These are phyloP conservation scores for Potorous gilbertii DNA, from an alignment of 2,797 vertebrate genomes.

Conservation along the genomic window DNA sequence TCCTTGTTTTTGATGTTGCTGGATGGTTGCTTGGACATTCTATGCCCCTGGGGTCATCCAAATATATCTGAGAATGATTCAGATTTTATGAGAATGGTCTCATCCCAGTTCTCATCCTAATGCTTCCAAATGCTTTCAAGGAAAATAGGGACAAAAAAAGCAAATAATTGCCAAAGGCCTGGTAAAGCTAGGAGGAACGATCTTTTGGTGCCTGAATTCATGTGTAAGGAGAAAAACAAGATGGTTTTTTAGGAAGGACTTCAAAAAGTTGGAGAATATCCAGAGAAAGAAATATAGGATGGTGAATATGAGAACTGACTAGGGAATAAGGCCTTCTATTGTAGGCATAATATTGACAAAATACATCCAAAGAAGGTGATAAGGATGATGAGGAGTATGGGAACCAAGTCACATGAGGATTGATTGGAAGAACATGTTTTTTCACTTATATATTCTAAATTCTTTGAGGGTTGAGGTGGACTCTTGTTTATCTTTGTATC, in stretches of 20 bases:
- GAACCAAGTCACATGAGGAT: background rate
- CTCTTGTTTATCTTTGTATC: background rate
- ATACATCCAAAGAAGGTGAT: background rate
- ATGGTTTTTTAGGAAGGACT: background rate
- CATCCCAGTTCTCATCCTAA: background rate
- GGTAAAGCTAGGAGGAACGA: background rate
- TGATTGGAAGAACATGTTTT: background rate
- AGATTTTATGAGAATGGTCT: background rate
- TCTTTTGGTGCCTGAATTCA: background rate
- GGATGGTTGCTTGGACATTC: background rate
- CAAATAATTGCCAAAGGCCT: background rate
- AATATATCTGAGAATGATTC: background rate
- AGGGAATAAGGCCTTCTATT: background rate
- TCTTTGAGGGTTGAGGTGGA: background rate
- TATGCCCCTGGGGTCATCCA: background rate
- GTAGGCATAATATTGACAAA: background rate
- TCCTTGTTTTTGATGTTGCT: background rate
- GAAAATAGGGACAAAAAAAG: background rate
- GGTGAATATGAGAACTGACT: background rate
- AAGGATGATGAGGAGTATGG: background rate
- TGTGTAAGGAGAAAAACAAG: background rate
- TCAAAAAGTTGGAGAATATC: background rate
- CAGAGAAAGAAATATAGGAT: background rate
- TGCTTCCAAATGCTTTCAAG: background rate
- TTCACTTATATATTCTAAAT: background rate